Evolutionary conservation across 2,888 invertebrate genomes (phyloP).

Genomic region (Drosophila basisetae): DNA sequence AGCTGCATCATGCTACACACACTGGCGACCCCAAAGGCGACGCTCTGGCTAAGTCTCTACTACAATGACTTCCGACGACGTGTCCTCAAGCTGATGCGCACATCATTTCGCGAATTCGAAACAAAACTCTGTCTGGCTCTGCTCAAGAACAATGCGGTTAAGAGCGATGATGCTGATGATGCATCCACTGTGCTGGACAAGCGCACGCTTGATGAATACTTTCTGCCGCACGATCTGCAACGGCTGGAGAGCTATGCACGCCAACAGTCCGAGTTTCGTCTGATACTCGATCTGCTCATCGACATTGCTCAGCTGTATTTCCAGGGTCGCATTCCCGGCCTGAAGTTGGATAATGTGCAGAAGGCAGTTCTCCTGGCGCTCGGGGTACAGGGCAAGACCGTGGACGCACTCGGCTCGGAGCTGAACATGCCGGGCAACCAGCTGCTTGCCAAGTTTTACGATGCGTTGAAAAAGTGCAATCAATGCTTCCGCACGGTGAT

Average conservation of each 20-base stretch:
- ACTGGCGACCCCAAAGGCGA: slow-evolving; percentile 83
- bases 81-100: slow-evolving; percentile 91
- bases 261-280: slow-evolving; percentile 96
- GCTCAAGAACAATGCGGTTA: slow-evolving; percentile 87
- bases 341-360: slow-evolving; percentile 93
- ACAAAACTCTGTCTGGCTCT: slow-evolving; percentile 90
- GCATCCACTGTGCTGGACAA: slow-evolving; percentile 87
- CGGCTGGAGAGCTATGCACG: slow-evolving; percentile 95
- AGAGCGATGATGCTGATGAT: not conserved
- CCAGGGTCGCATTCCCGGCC: slow-evolving; percentile 88
- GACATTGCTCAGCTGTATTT: slow-evolving; percentile 92
- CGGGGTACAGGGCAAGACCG: slow-evolving; percentile 96
- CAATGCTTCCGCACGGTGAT: slow-evolving; percentile 87
- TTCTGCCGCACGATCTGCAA: slow-evolving; percentile 94
- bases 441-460: slow-evolving; percentile 94
- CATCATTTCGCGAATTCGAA: slow-evolving; percentile 90
- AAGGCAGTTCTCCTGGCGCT: slow-evolving; percentile 94
- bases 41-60: slow-evolving; percentile 91
- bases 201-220: slow-evolving; percentile 88
- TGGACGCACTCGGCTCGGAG: slow-evolving; percentile 93
- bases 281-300: slow-evolving; percentile 94
- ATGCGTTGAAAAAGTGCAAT: slow-evolving; percentile 89
- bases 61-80: slow-evolving; percentile 94
- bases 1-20: slow-evolving; percentile 97
- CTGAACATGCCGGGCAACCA: slow-evolving; percentile 94